Evolutionary conservation across 2,113 vertebrate genomes (phyloP), one percentile per base, ranked within the genome.

Genomic region (Phalacrocorax pelagicus): DNA sequence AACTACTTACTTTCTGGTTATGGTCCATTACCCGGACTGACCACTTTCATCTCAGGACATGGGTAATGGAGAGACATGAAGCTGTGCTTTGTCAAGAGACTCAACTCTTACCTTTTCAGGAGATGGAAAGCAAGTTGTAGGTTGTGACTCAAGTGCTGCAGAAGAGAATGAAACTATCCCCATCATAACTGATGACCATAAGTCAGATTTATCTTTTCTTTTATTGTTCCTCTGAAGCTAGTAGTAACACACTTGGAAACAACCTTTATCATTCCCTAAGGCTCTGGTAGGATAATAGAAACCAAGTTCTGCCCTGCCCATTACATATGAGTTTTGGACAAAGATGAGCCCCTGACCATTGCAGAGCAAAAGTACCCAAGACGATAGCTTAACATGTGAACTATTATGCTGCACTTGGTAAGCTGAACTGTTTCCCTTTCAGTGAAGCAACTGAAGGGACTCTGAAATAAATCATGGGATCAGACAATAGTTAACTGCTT

Each of bases 141-240:
- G 23, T 22, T 81, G 73, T 67, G 92, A 47, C 47, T 96, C 55
- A 75, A 71, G 59, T 38, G 30, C 66, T 93, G 54, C 52, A 57
- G 57, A 57, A 51, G 47, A 84, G 29, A 94, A 87, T 36, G 40
- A 40, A 21, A 7, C 36, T 22, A 36, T 65, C 40, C 18, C 36
- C 54, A 71, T 62, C 36, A 17, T 7, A 71, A 57, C 57, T 61
- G 78, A 49, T 57, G 51, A 21, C 0, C 2, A 49, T 47, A 73
- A 61, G 16, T 63, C 66, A 85, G 57, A 57, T 91, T 85, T 92
- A 84, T 75, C n/a, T 40, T 69, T 87, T 52, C 65, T 74, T 79
- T 85, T 72, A 69, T 47, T 77, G 19, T 47, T 95, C 21, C 66
- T 59, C 63, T 82, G 66, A 65, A 94, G 12, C 42, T 29, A 22